Conservation (phyloP, 1,140 invertebrate genomes). For the Cotesia glomerata region DNA sequence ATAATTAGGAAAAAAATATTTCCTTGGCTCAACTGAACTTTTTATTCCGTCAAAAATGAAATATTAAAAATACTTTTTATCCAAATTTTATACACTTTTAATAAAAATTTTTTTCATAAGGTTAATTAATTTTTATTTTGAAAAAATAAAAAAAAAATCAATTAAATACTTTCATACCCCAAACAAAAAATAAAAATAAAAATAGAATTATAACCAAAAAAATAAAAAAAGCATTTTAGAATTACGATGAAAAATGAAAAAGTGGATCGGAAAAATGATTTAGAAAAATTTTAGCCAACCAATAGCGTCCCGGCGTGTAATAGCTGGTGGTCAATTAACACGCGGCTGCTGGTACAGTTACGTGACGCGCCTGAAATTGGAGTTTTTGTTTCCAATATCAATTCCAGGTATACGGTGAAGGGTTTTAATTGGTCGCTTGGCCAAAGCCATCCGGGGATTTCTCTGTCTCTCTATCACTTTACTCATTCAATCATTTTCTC, state of each 20-base stretch:
- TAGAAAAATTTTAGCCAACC: conserved; percentile 35
- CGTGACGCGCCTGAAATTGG: conserved; percentile 57
- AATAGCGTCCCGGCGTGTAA: conserved; percentile 54
- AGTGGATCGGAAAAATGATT: conserved; percentile 8
- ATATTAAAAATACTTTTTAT: too few species aligned
- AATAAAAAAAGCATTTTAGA: conserved; percentile 15
- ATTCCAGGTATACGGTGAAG: conserved; percentile 51
- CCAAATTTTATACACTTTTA: too few species aligned
- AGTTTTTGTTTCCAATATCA: conserved; percentile 60
- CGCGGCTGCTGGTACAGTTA: conserved; percentile 32
- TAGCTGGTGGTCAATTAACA: conserved; percentile 58
- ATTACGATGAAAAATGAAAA: neutral
- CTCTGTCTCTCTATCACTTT: neutral
- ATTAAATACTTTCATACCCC: too few species aligned
- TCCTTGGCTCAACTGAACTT: too few species aligned
- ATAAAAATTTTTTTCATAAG: too few species aligned
- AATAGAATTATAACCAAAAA: too few species aligned
- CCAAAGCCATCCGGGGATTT: conserved; percentile 32
- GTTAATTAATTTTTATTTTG: too few species aligned
- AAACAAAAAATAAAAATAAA: too few species aligned
- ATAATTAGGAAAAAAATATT: too few species aligned
- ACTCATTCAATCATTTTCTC: conserved; percentile 2
- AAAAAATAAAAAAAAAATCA: too few species aligned
- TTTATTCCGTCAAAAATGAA: too few species aligned
- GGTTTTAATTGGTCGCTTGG: conserved; percentile 55